Conservation (phyloP, 2,797 vertebrate genomes). For the Crocidura indochinensis region DNA sequence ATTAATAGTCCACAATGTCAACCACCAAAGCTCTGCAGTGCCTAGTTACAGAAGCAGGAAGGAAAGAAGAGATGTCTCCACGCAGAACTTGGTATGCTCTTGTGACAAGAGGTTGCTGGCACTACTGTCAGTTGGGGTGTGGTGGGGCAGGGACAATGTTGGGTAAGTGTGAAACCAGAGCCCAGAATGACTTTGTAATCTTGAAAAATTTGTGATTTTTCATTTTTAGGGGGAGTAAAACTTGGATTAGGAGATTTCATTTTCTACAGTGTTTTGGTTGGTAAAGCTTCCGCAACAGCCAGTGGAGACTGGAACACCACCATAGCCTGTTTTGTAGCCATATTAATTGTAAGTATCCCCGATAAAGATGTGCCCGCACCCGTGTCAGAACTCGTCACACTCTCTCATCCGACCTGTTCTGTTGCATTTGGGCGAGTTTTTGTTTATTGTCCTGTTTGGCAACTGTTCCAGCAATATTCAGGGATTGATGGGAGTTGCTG, state of each 20-base stretch:
- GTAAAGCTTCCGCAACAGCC: conserved; percentile 98
- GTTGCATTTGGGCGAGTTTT: too few relatives aligned
- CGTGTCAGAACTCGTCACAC: neutral
- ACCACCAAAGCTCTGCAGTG: conserved; percentile 16
- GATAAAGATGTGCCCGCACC: neutral
- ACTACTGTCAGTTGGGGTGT: conserved; percentile 22
- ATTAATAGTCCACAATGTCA: neutral
- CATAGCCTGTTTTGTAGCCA: conserved; percentile 98
- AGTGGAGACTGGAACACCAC: conserved; percentile 99
- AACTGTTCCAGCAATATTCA: too few relatives aligned
- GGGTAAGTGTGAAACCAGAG: conserved; percentile 41
- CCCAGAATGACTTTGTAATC: conserved; percentile 43
- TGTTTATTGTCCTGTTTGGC: too few relatives aligned
- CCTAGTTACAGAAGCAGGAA: neutral
- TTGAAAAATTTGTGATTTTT: conserved; percentile 73
- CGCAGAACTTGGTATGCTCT: neutral
- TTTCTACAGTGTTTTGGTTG: conserved; percentile 99
- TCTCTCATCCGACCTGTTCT: too few relatives aligned
- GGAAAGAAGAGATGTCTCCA: neutral
- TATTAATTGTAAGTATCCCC: conserved; percentile 97
- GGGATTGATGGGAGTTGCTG: too few relatives aligned
- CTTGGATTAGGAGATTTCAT: conserved; percentile 99
- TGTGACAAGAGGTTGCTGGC: conserved; percentile 6
- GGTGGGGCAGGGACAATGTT: neutral
- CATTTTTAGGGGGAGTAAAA: conserved; percentile 96